These are phyloP conservation scores for Serranus cabrilla DNA, from an alignment of 2,797 vertebrate species.

Conservation along the genomic window DNA sequence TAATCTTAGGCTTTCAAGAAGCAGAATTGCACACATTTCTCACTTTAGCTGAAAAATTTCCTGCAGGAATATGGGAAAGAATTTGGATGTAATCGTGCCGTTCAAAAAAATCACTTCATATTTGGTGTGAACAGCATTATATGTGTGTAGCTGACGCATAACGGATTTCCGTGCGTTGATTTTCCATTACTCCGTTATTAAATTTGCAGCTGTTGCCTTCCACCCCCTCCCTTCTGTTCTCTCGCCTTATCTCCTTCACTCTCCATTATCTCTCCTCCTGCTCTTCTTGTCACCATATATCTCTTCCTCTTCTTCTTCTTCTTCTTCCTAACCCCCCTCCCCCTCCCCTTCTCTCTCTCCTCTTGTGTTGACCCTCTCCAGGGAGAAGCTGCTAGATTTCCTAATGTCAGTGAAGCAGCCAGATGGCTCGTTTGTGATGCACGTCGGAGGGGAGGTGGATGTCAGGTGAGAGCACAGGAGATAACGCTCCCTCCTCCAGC, in stretches of 20 bases:
- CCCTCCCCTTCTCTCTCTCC: not conserved
- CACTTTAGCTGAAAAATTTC: no score
- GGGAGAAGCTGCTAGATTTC: constrained; percentile 95
- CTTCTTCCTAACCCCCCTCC: not conserved
- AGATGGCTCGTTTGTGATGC: constrained; percentile 97
- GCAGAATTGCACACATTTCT: no score
- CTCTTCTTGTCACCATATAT: not conserved
- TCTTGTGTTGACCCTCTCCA: constrained; percentile 64
- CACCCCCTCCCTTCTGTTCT: not conserved
- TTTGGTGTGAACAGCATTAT: no score
- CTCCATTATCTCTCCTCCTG: not conserved
- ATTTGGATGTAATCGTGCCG: no score
- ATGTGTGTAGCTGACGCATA: not conserved
- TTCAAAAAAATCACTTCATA: no score
- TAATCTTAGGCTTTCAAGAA: no score
- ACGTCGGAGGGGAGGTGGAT: constrained; percentile 95
- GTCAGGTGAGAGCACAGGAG: constrained; percentile 89
- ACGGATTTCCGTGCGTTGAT: constrained; percentile 7
- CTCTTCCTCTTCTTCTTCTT: not conserved
- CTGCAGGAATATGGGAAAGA: no score
- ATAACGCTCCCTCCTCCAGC: not conserved
- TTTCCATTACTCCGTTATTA: constrained; percentile 28
- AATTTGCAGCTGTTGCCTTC: constrained; percentile 11
- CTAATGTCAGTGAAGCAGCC: constrained; percentile 93
- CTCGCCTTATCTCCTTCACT: not conserved